Base-by-base conservation (phyloP, 2,888 invertebrate species). In the Agapetus fuscipes region DNA sequence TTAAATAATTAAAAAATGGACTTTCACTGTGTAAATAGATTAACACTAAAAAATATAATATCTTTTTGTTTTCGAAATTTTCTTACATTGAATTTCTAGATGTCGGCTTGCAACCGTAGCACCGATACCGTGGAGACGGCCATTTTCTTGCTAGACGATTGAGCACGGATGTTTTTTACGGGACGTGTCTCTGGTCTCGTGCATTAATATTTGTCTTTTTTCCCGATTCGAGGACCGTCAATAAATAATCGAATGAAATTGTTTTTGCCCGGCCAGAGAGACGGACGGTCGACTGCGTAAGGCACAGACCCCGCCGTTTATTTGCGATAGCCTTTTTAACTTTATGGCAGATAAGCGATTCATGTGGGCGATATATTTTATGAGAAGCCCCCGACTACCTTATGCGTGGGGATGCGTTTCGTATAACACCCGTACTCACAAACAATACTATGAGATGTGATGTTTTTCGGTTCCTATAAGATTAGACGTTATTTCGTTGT, bases 241-340 rank as follows among this genome's bases (percentile, higher is more conserved):
- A 48, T 48, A 48, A 48, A 48, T 48, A 48, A 48, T 48, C 42
- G 43, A 43, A 43, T 36, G 40, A 43, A 45, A 48, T 45, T 45
- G 46, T 46, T 44, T 46, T 41, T 41, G 32, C 30, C 30, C 27
- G 39, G 35, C 15, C 5, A 17, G 20, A 34, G 24, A 28, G 26
- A 27, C 24, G 20, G 17, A 29, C 12, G 15, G 35, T 39, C 28
- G 37, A 15, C 26, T 32, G 37, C 34, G 35, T 27, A 27, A 27
- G 36, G 20, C 30, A 14, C n/a, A n/a, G n/a, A n/a, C n/a, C n/a
- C n/a, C n/a, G 30, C 28, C 47, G 39, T 47, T 47, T 47, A 45
- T 47, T 42, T 42, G 44, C 45, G 41, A 48, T 40, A 37, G 45
- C 48, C 48, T 45, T 43, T 48, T 45, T 45, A 45, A 45, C 40